Percentiles rank a stretch among this genome's conserved stretches.
Conservation (phyloP, 64 coral and sea anemone genomes). For the Orbicella faveolata region DNA sequence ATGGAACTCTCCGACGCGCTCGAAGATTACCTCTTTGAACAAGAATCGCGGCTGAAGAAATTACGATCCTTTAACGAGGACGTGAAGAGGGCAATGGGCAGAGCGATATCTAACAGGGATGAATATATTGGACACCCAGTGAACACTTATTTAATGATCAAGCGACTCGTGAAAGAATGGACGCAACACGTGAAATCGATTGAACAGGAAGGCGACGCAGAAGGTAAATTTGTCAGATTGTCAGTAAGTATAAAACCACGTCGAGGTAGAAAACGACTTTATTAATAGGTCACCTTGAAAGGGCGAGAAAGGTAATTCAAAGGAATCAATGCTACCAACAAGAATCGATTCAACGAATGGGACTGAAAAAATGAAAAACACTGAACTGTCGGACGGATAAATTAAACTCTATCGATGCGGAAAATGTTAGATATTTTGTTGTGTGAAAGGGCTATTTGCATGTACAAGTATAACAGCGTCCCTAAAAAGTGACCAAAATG, state of each 20-base stretch:
- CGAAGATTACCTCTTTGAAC: constrained; percentile 68
- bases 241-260: not conserved
- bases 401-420: no score
- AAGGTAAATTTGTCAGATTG: constrained; percentile 54
- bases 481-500: no score
- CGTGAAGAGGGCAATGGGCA: constrained; percentile 56
- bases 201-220: constrained; percentile 27
- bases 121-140: constrained; percentile 80
- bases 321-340: no score
- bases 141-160: constrained; percentile 83
- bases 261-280: no score
- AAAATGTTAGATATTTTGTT: no score
- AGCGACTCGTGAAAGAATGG: constrained; percentile 88
- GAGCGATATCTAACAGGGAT: constrained; percentile 32
- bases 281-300: no score
- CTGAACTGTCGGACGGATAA: no score
- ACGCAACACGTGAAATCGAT: constrained; percentile 51
- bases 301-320: no score
- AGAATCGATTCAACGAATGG: no score
- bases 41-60: constrained; percentile 48
- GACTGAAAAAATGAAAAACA: no score
- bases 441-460: no score
- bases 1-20: constrained; percentile 62
- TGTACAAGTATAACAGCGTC: no score
- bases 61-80: constrained; percentile 61